A percentile compares a stretch with the other conserved stretches of the same genome.
Conservation (phyloP, 1,140 invertebrate species). For the Thrips palmi region DNA sequence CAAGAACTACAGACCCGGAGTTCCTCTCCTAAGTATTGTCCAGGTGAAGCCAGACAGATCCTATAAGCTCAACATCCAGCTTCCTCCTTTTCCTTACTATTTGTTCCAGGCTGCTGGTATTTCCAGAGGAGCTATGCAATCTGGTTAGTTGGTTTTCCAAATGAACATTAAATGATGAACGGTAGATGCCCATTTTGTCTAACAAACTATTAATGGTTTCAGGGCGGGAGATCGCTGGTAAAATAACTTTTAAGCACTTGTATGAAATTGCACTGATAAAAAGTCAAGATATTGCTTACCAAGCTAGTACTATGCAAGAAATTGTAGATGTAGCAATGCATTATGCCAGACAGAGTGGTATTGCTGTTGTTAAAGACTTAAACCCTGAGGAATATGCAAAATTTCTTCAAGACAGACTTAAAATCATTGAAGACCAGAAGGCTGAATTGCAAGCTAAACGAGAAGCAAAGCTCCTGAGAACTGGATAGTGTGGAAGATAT, state of each 20-base stretch:
- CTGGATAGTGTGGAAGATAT: slow-evolving; percentile 33
- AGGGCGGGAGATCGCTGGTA: slow-evolving; percentile 69
- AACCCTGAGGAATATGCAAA: slow-evolving; percentile 63
- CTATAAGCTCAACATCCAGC: slow-evolving; percentile 65
- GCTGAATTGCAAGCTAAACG: slow-evolving; percentile 64
- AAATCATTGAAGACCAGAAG: slow-evolving; percentile 52
- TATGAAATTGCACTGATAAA: slow-evolving; percentile 98
- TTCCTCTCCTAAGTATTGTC: slow-evolving; percentile 69
- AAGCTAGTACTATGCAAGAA: slow-evolving; percentile 44
- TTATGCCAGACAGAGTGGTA: slow-evolving; percentile 57
- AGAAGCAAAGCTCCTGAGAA: slow-evolving; percentile 85
- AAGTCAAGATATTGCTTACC: slow-evolving; percentile 57
- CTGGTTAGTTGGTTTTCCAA: slow-evolving; percentile 38
- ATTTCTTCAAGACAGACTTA: slow-evolving; percentile 64
- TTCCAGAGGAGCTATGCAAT: slow-evolving; percentile 58
- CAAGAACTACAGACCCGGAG: slow-evolving; percentile 77
- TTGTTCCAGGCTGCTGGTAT: slow-evolving; percentile 91
- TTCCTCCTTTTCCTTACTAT: slow-evolving; percentile 72
- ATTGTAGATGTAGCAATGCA: slow-evolving; percentile 65
- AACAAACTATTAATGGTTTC: slow-evolving; percentile 16
- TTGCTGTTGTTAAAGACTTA: slow-evolving; percentile 68
- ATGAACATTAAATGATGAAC: too few relatives aligned
- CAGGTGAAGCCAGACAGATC: slow-evolving; percentile 70
- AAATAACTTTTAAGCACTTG: slow-evolving; percentile 86
- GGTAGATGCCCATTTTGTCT: slow-evolving; percentile 1